Conservation (phyloP, 2,888 invertebrate genomes). For the Scaeva pyrastri region DNA sequence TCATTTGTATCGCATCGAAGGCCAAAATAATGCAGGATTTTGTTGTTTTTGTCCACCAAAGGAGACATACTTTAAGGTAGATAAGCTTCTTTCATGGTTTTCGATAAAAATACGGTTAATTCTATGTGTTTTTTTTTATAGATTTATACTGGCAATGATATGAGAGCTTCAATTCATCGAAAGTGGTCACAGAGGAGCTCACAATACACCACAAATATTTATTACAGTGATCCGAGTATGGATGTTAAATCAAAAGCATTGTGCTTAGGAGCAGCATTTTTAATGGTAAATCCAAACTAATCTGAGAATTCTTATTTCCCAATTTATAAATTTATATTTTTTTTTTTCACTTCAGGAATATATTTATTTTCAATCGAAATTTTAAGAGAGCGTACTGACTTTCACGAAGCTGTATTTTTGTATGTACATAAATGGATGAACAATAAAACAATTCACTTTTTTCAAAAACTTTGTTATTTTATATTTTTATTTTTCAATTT, state of each 20-base stretch:
- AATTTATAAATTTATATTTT: background rate
- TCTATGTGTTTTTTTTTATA: conserved; percentile 57
- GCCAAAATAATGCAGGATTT: conserved; percentile 87
- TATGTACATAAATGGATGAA: background rate
- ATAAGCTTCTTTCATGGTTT: background rate
- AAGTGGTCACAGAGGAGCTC: conserved; percentile 89
- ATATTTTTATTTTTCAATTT: background rate
- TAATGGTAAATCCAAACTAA: conserved; percentile 88
- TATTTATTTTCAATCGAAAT: conserved; percentile 81
- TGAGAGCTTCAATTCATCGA: conserved; percentile 86
- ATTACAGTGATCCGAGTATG: conserved; percentile 89
- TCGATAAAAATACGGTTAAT: background rate
- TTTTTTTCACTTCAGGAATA: conserved; percentile 81
- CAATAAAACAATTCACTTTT: no score
- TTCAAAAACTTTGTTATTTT: no score
- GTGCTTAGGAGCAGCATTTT: conserved; percentile 91
- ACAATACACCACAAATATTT: conserved; percentile 90
- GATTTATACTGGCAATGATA: conserved; percentile 84
- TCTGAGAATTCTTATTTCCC: background rate
- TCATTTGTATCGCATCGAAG: conserved; percentile 89
- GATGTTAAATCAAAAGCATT: conserved; percentile 92
- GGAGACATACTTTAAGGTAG: conserved; percentile 81
- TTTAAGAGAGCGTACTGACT: conserved; percentile 59
- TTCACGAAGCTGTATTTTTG: background rate
- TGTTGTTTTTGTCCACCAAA: conserved; percentile 84